Base-by-base conservation (phyloP, 1,140 invertebrate genomes). In the Solen grandis region DNA sequence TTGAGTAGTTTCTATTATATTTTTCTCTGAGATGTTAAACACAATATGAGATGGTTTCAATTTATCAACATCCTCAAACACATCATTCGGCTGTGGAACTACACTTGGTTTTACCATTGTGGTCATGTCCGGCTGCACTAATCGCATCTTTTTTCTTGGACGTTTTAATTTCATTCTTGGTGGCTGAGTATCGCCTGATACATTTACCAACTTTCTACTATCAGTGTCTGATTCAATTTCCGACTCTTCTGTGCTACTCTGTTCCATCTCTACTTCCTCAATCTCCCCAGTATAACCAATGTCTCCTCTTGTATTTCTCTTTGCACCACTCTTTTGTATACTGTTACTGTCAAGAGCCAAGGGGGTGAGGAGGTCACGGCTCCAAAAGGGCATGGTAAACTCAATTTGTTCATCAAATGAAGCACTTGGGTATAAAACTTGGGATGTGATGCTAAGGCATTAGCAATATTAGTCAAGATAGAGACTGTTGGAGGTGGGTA, bases 381-480 rank as follows among this genome's bases (percentile, higher is more conserved):
- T 46, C 95, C 94, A 93, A 98, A 98, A n/a, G 97, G 97, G 75
- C 95, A 94, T 41, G 96, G 95, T 57, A 98, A 90, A 91, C 96
- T 97, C 97, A 99, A 98, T 93, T 96, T 97, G 89, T 98, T 98
- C 97, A 99, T 98, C 36, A 99, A 93, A 94, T 99, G 97, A 62
- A 98, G 89, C 5, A 96, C 95, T 92, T 95, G 97, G 29, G 94
- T 95, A 90, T 98, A 98, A 91, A 98, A 96, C 85, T 95, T 94
- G 57, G 95, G 95, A 86, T 96, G 94, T 52, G 93, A 93, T 69
- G 95, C 93, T 57, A 98, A 90, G 60, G 95, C 94, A 91, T 96
- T 94, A 5, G 95, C 94, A 82, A 99, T 97, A 88, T 97, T 96
- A 46, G 95, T 93, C 33, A 97, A 92, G 70, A 95, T 96, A 55